Evolutionary conservation across 2,888 invertebrate genomes (phyloP).

Genomic region (Ditula angustiorana): DNA sequence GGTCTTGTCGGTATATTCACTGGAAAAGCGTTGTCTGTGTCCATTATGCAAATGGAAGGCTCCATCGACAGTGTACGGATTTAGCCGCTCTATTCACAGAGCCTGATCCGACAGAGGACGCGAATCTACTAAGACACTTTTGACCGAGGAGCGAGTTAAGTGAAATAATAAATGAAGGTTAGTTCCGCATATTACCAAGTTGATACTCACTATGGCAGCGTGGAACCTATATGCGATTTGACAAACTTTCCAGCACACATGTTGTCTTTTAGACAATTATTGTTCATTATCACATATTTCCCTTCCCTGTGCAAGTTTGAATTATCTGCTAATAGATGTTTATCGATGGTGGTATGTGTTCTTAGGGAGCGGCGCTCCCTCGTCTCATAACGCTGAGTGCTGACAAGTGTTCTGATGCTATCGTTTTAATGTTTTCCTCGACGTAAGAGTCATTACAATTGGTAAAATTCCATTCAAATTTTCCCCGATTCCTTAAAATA

Average conservation of each 20-base stretch:
- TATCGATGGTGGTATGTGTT: slow-evolving; percentile 34
- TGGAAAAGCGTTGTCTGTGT: slow-evolving; percentile 63
- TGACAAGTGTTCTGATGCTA: slow-evolving; percentile 73
- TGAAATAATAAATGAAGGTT: slow-evolving; percentile 49
- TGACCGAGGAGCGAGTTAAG: slow-evolving; percentile 49
- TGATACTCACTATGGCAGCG: not conserved
- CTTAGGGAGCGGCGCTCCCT: slow-evolving; percentile 39
- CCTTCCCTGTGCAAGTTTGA: not conserved
- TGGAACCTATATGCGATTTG: not conserved
- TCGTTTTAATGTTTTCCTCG: slow-evolving; percentile 67
- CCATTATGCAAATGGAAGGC: slow-evolving; percentile 79
- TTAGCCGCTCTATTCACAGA: slow-evolving; percentile 74
- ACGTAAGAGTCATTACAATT: slow-evolving; percentile 63
- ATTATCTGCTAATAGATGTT: slow-evolving; percentile 36
- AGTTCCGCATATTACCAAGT: slow-evolving; percentile 48
- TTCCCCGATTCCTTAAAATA: slow-evolving; percentile 4
- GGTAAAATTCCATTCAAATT: not conserved
- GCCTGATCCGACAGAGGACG: slow-evolving; percentile 52
- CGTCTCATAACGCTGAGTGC: slow-evolving; percentile 57
- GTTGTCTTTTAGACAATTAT: not conserved
- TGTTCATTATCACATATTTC: not conserved
- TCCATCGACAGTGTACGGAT: slow-evolving; percentile 62
- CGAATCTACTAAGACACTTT: slow-evolving; percentile 55
- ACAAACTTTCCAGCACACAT: not conserved
- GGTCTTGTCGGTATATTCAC: slow-evolving; percentile 58